Conservation (phyloP, 2,888 invertebrate species). For the Drosophila putrida region DNA sequence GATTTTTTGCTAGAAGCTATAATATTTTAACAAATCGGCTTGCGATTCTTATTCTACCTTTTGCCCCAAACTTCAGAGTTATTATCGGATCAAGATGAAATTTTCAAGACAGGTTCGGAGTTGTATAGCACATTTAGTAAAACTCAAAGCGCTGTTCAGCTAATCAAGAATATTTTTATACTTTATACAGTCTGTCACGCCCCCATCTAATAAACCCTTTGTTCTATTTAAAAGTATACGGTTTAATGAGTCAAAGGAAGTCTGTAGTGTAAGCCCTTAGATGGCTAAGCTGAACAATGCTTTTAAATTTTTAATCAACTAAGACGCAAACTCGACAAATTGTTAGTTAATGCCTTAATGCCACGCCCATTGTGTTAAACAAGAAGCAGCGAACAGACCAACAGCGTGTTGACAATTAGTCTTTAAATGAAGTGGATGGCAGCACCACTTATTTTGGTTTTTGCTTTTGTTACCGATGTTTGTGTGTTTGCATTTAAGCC, state of each 20-base stretch:
- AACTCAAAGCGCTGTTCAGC: too few relatives aligned
- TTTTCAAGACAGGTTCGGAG: too few relatives aligned
- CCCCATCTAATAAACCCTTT: too few relatives aligned
- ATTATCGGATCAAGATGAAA: too few relatives aligned
- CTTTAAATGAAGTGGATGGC: constrained; percentile 60
- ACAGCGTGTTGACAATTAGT: constrained; percentile 72
- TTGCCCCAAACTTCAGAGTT: too few relatives aligned
- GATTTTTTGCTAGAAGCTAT: too few relatives aligned
- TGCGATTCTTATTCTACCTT: too few relatives aligned
- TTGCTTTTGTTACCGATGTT: not conserved
- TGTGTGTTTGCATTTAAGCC: constrained; percentile 29
- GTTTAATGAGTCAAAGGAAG: not conserved
- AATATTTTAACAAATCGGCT: too few relatives aligned
- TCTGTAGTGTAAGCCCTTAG: not conserved
- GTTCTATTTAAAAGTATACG: too few relatives aligned
- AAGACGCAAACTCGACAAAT: constrained; percentile 27
- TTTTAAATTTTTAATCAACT: constrained; percentile 27
- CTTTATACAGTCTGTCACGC: too few relatives aligned
- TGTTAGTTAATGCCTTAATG: constrained; percentile 30
- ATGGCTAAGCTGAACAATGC: not conserved
- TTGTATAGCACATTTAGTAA: too few relatives aligned
- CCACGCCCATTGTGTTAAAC: constrained; percentile 41
- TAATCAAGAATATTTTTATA: too few relatives aligned
- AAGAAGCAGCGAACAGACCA: constrained; percentile 13
- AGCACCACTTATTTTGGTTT: constrained; percentile 17